Percentiles rank a stretch among this genome's conserved stretches.
Conservation (phyloP, 2,888 invertebrate genomes). For the Rhagophthalmus giganteus region DNA sequence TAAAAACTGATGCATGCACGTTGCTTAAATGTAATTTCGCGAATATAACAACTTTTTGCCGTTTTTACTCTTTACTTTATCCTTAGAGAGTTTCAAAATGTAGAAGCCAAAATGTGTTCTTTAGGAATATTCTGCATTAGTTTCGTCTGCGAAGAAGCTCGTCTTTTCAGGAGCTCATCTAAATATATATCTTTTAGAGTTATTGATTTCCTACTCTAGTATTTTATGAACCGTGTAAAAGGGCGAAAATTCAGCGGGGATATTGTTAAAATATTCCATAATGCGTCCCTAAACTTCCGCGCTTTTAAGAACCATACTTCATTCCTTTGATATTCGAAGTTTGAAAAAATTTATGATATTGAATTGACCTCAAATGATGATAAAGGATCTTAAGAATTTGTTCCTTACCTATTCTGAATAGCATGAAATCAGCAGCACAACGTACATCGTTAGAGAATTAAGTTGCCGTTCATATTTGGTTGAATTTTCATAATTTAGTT, state of each 20-base stretch:
- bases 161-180: slow-evolving; percentile 18
- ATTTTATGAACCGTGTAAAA: slow-evolving; percentile 28
- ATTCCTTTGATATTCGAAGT: slow-evolving; percentile 39
- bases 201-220: slow-evolving; percentile 27
- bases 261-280: slow-evolving; percentile 30
- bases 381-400: slow-evolving; percentile 37
- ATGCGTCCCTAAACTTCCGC: slow-evolving; percentile 20
- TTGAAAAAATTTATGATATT: slow-evolving; percentile 38
- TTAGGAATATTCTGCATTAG: slow-evolving; percentile 17
- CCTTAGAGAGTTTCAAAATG: not conserved
- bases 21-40: no score
- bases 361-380: slow-evolving; percentile 40
- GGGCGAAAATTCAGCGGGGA: slow-evolving; percentile 21
- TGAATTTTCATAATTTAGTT: not conserved
- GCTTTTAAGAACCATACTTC: slow-evolving; percentile 26
- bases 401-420: slow-evolving; percentile 39
- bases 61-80: no score
- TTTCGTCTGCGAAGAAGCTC: slow-evolving; percentile 19
- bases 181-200: slow-evolving; percentile 22
- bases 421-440: slow-evolving; percentile 37
- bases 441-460: slow-evolving; percentile 13
- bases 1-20: not conserved
- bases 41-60: no score
- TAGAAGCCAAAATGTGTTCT: slow-evolving; percentile 3
- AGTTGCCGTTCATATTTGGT: not conserved